Evolutionary conservation across 1,140 invertebrate genomes (phyloP), one percentile per base, ranked within the genome.

Genomic region (Tetramorium parvispinum): DNA sequence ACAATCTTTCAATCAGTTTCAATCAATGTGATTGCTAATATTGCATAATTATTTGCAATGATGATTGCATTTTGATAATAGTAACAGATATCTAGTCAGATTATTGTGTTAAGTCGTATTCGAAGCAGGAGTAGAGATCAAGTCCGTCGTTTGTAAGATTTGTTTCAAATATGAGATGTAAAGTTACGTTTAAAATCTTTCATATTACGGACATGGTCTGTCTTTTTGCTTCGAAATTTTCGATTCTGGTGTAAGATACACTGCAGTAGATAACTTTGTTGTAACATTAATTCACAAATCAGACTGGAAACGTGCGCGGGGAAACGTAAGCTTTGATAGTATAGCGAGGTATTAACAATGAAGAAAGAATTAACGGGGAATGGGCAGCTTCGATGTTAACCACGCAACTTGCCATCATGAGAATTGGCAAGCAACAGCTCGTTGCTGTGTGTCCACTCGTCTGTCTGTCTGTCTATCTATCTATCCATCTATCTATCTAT

Each of bases 361-460:
- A n/a, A 13, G 32, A 43, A 70, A 70, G 18, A 40, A 46, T 43
- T 82, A 57, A 51, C 18, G 11, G 24, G 24, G 11, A 75, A 83
- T 46, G 2, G 11, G 46, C 53, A 51, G 87, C 85, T 89, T 78
- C 37, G 18, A 27, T 81, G 51, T 57, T 59, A 43, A 51, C 61
- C n/a, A 49, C 16, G 27, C 27, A 70, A 24, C 66, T 43, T 55
- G 77, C 32, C 76, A 53, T 77, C 73, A 73, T 89, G 85, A 89
- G 21, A n/a, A 21, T 75, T 65, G 88, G 13, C 24, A 24, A 76
- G 24, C 18, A 16, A 78, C 53, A 55, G 51, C 53, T 86, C 32
- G 32, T 32, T 32, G 32, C 32, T 32, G 32, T 32, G 10, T 78
- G 46, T 63, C 27, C 63, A 66, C 63, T 71, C 66, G 63, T 65